Base-by-base conservation (phyloP, 2,113 vertebrate species). In the Oncorhynchus tshawytscha region DNA sequence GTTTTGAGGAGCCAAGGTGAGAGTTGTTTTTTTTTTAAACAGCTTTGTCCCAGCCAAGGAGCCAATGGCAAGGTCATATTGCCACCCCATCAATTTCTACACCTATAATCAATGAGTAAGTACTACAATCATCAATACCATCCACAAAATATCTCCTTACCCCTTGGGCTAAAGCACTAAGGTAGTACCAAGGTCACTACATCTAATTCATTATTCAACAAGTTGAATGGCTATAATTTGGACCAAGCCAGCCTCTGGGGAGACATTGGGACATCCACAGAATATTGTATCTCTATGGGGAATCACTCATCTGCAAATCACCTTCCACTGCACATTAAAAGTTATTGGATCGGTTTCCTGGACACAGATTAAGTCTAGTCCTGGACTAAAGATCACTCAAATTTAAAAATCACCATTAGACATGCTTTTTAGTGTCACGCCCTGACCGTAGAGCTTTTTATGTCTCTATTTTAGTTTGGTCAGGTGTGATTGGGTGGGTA, bases 21-120 rank as follows among this genome's bases (percentile, higher is more conserved):
- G 22, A 54, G 20, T 67, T 48, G 2, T 34, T 7, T 34, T 7
- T 34, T 29, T 29, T 59, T 73, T 64, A 70, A 68, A 67, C 54
- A 1, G 59, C 51, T 48, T 68, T 24, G 45, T 83, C 34, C 68
- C 59, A 70, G 65, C 13, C 62, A 54, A 54, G 49, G 49, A 16
- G 34, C 31, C 20, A 9, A 13, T 7, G n/a, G 15, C 71, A 66
- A 77, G 74, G 72, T 75, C 72, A 80, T 39, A 27, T 29, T 24
- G 24, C 25, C 49, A 45, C 54, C 13, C 25, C 2, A 70, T 76
- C 15, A n/a, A 73, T 70, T 66, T 60, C 8, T 71, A 74, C 66
- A 73, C 11, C 5, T 62, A 3, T 20, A 69, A 72, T 59, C 71
- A 66, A 71, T 27, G 31, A 67, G 57, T 71, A 57, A 54, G 15